These are phyloP conservation scores for Zosterops borbonicus DNA, from an alignment of 2,113 vertebrate genomes.

Conservation along the genomic window DNA sequence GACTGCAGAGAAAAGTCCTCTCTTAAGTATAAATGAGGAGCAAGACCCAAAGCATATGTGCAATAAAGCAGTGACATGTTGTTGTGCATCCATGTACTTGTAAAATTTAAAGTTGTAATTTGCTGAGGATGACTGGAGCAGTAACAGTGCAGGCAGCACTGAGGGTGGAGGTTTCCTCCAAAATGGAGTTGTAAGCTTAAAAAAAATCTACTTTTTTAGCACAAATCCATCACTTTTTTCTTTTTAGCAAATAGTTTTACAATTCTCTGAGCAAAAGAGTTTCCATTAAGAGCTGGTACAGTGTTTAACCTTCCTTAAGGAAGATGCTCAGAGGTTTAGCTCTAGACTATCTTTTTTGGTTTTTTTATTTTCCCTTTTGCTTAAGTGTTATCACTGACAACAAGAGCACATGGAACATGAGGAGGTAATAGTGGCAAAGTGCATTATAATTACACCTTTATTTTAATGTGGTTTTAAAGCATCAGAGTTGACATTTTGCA, in stretches of 20 bases:
- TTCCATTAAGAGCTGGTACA: not conserved
- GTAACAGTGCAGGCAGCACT: not conserved
- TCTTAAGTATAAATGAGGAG: rapidly evolving
- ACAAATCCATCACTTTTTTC: not conserved
- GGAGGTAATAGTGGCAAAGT: not conserved
- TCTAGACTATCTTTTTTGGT: not conserved
- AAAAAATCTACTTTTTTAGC: not conserved
- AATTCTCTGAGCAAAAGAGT: not conserved
- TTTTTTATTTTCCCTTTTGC: not conserved
- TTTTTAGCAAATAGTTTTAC: not conserved
- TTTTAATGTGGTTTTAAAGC: not conserved
- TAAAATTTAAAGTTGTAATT: not conserved
- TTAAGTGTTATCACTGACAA: not conserved
- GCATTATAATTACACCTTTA: not conserved
- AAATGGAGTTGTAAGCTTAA: not conserved
- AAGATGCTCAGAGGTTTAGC: not conserved
- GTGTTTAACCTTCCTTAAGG: not conserved
- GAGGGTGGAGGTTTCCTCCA: not conserved
- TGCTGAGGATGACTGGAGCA: not conserved
- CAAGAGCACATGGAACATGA: not conserved
- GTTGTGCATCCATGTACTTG: rapidly evolving
- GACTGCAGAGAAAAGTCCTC: not conserved
- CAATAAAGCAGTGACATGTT: rapidly evolving
- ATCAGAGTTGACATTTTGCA: not conserved
- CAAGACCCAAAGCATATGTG: rapidly evolving